These are phyloP conservation scores for Diadophis punctatus DNA, from an alignment of 2,113 vertebrate species.

Conservation along the genomic window DNA sequence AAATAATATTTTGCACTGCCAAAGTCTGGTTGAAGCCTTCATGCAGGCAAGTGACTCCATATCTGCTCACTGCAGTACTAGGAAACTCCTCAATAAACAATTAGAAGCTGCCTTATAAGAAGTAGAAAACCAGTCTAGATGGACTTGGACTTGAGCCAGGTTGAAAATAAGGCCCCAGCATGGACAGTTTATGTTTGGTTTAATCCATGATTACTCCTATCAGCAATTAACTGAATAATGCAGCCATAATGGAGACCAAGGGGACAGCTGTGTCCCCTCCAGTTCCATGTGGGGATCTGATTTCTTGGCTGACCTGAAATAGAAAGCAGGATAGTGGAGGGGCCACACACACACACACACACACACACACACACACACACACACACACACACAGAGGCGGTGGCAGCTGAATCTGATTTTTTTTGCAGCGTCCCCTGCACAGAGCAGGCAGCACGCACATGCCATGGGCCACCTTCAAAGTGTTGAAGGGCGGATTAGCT, in stretches of 20 bases:
- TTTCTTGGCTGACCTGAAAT: rapidly evolving
- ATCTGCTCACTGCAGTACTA: not conserved
- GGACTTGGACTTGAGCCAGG: not conserved
- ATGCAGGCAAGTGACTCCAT: not conserved
- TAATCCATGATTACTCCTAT: slow-evolving; percentile 2
- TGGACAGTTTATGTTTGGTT: slow-evolving; percentile 15
- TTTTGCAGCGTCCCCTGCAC: slow-evolving; percentile 11
- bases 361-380: not conserved
- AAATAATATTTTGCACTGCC: not conserved
- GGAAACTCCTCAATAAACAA: not conserved
- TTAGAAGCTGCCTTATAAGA: not conserved
- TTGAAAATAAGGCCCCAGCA: not conserved
- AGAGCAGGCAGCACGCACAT: slow-evolving; percentile 49
- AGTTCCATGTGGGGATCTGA: not conserved
- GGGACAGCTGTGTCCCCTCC: rapidly evolving
- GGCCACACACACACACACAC: not conserved
- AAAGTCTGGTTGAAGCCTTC: not conserved
- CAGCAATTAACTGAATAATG: slow-evolving; percentile 8
- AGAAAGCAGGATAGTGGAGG: not conserved
- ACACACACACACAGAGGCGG: too few species aligned
- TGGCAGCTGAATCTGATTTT: slow-evolving; percentile 18
- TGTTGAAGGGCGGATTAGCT: slow-evolving; percentile 92
- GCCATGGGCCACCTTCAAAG: slow-evolving; percentile 85
- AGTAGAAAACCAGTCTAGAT: not conserved
- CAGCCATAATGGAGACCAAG: not conserved